A percentile compares a stretch with the other conserved stretches of the same genome.
These are phyloP conservation scores for Rutpela maculata DNA, from an alignment of 2,888 invertebrate genomes.

Conservation along the genomic window DNA sequence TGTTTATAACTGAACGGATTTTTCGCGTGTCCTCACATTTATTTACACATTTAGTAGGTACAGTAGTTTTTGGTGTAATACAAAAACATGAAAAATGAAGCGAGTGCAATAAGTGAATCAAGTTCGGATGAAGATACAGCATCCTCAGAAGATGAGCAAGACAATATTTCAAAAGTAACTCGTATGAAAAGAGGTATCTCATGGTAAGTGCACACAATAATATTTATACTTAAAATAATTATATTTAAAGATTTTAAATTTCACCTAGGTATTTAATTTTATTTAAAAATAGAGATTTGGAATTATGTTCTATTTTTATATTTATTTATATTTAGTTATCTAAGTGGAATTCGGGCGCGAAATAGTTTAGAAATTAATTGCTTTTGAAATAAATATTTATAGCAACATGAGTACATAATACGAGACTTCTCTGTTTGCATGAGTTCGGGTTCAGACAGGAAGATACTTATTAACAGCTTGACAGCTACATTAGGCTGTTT, in stretches of 20 bases:
- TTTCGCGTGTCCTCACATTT: background rate
- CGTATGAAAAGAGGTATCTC: slow-evolving; percentile 56
- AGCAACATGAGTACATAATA: slow-evolving; percentile 40
- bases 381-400: slow-evolving; percentile 55
- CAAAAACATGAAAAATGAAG: slow-evolving; percentile 30
- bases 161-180: slow-evolving; percentile 38
- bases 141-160: slow-evolving; percentile 53
- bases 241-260: too few species aligned
- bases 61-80: background rate
- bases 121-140: slow-evolving; percentile 54
- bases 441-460: background rate
- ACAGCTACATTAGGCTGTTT: background rate
- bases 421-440: background rate
- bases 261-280: background rate
- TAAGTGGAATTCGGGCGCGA: slow-evolving; percentile 19
- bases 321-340: slow-evolving; percentile 6
- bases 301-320: slow-evolving; percentile 33
- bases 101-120: slow-evolving; percentile 49
- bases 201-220: slow-evolving; percentile 58
- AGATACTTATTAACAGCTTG: background rate
- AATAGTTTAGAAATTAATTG: slow-evolving; percentile 47
- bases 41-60: background rate
- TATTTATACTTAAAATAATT: background rate
- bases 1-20: background rate
- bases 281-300: slow-evolving; percentile 1